These are phyloP conservation scores for Channa maculata DNA, from an alignment of 2,113 vertebrate genomes.

Conservation along the genomic window DNA sequence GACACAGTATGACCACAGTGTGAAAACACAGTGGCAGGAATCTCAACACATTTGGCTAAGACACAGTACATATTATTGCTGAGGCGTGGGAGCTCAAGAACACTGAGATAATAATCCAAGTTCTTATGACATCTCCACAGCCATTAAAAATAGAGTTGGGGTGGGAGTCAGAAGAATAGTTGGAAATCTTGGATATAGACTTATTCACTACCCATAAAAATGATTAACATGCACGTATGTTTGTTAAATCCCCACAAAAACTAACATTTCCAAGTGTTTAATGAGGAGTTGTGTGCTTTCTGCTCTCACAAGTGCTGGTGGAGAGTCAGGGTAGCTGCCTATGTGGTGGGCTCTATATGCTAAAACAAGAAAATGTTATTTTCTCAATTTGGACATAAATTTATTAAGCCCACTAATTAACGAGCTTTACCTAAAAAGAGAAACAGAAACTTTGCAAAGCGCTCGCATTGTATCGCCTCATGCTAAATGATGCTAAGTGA, in stretches of 20 bases:
- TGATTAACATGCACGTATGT: too few species aligned
- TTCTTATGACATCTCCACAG: constrained; percentile 30
- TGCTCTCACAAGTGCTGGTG: too few species aligned
- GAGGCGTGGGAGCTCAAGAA: constrained; percentile 15
- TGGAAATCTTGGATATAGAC: not conserved
- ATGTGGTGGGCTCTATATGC: not conserved
- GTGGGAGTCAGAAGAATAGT: not conserved
- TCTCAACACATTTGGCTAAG: constrained; percentile 5
- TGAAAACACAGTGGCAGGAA: constrained; percentile 6
- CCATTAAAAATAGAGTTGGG: constrained; percentile 1
- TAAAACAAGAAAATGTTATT: not conserved
- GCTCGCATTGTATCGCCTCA: too few species aligned
- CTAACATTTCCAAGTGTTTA: too few species aligned
- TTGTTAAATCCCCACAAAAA: too few species aligned
- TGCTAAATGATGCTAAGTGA: too few species aligned
- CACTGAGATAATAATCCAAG: not conserved
- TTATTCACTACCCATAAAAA: not conserved
- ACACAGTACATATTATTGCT: constrained; percentile 3
- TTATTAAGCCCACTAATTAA: too few species aligned
- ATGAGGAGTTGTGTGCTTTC: too few species aligned
- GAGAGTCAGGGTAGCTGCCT: too few species aligned
- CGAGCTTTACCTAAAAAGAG: too few species aligned
- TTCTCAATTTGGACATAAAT: too few species aligned
- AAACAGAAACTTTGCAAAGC: too few species aligned
- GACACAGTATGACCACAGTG: constrained; percentile 15